Base-by-base conservation (phyloP, 2,113 vertebrate genomes). In the Pollachius pollachius region DNA sequence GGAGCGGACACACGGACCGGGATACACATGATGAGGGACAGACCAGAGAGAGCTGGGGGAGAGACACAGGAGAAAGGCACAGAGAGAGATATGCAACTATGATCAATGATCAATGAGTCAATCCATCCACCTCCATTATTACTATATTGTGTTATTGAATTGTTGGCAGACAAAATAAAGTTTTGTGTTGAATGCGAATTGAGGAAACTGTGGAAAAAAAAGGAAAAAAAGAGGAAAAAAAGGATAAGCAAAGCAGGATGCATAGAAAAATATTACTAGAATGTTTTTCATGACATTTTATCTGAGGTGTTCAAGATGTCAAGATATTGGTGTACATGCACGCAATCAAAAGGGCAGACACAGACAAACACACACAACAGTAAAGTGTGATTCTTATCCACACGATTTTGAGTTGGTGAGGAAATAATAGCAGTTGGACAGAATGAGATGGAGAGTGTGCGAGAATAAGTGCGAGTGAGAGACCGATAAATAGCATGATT, bases 21-120 rank as follows among this genome's bases (percentile, higher is more conserved):
- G 71, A 92, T 83, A 88, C 91, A 90, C 97, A 98, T 99, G 25
- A 76, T 78, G 81, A 80, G 68, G 4, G 52, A 48, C 65, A 70
- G 76, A 79, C 64, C 71, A 64, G 62, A 65, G 74, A 67, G 17
- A 66, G 74, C 81, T 85, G 65, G 69, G 5, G 34, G 34, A 16
- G 15, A 3, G 21, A 52, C 19, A 52, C 13, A 16, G 15, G 19
- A 61, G 15, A 69, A 19, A 16, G 30, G 60, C 15, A 62, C 58
- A 62, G 62, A 37, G 25, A 64, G 62, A 34, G 16, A 17, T 17
- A 37, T 52, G 64, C 59, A 71, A 13, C 41, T 9, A 48, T 48
- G 41, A 48, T 48, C 41, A 48, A 13, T 48, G 41, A 48, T 48
- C 41, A 48, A 48, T 48, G 8, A 48, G 41, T 48, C 30, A 34